Conservation (phyloP, 2,113 vertebrate species). For the Psettodes erumei region DNA sequence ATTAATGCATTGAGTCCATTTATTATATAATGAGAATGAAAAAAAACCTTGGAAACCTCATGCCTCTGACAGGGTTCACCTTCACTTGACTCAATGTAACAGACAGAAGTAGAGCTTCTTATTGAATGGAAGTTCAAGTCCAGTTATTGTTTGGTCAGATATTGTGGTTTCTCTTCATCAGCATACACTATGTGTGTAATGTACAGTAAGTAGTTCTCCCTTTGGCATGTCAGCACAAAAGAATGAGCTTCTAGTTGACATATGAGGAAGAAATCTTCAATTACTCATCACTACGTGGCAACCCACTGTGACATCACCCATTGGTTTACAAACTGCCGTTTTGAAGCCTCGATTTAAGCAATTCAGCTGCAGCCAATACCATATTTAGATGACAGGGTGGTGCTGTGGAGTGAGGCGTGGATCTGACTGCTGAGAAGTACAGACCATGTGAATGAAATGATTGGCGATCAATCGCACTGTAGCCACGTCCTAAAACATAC, state of each 20-base stretch:
- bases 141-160: background rate
- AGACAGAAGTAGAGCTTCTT: background rate
- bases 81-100: conserved; percentile 17
- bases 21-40: background rate
- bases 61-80: background rate
- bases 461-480: too few species aligned
- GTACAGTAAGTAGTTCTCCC: background rate
- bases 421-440: too few species aligned
- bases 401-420: too few species aligned
- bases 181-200: background rate
- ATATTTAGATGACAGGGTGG: too few species aligned
- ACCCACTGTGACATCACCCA: too few species aligned
- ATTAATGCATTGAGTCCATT: background rate
- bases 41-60: background rate
- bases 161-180: background rate
- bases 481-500: too few species aligned
- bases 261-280: background rate
- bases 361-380: too few species aligned
- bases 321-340: too few species aligned
- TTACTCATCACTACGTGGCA: background rate
- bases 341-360: too few species aligned
- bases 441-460: too few species aligned
- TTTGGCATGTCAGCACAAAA: background rate
- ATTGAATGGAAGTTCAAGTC: background rate
- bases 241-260: background rate